Conservation (phyloP, 35 echinoderm and acorn worm species). For the Ophiothrix spiculata region DNA sequence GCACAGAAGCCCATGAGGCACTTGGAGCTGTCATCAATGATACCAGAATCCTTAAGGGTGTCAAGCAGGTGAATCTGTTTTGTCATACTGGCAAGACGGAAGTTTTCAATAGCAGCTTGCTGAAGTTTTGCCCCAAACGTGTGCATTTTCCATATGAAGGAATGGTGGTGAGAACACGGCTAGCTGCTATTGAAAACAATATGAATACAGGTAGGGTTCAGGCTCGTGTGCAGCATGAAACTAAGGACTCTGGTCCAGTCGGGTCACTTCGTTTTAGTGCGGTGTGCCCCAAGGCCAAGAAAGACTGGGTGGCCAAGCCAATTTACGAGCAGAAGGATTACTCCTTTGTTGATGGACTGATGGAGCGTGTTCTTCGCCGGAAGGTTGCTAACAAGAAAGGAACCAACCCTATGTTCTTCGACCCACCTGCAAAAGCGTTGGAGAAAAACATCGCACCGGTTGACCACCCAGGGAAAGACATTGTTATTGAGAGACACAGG, state of each 20-base stretch:
- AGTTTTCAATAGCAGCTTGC: constrained; percentile 46
- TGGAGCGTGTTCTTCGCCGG: not conserved
- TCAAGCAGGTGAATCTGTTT: constrained; percentile 24
- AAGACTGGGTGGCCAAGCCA: constrained; percentile 38
- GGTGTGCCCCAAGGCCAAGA: constrained; percentile 23
- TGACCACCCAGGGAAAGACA: not conserved
- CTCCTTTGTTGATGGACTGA: not conserved
- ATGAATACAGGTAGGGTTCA: constrained; percentile 19
- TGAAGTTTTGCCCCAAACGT: constrained; percentile 59
- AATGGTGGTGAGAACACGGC: constrained; percentile 22
- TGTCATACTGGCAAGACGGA: constrained; percentile 44
- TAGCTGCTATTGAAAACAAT: constrained; percentile 67
- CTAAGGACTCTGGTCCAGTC: not conserved
- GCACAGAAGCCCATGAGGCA: constrained; percentile 36
- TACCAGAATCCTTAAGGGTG: constrained; percentile 31
- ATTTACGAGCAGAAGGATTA: constrained; percentile 29
- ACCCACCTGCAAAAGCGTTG: not conserved
- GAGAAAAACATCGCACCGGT: not conserved
- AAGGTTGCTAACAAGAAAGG: not conserved
- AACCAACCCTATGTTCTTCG: not conserved
- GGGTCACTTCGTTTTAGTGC: not conserved
- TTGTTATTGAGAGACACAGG: not conserved
- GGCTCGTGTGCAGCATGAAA: constrained; percentile 19
- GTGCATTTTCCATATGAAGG: constrained; percentile 16
- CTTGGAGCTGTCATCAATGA: constrained; percentile 34